A percentile compares a stretch with the other conserved stretches of the same genome.
phyloP scores from a whole-genome alignment of 2,113 vertebrate species.

The Oxyruncus cristatus region DNA sequence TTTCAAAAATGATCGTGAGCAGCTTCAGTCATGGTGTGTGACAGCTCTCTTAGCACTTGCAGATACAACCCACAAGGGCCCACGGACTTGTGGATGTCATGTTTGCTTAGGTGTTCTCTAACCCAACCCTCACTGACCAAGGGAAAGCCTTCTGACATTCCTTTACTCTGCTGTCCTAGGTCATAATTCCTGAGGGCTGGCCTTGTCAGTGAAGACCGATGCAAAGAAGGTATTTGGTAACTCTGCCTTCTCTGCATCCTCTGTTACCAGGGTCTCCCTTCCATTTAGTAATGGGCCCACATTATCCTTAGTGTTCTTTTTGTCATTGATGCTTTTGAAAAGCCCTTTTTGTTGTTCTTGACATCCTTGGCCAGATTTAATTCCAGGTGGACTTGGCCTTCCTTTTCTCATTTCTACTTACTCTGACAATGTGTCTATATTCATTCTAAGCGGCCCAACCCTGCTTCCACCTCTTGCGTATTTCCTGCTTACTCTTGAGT shows the following conservation, averaged over 20 bases:
- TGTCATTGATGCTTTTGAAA: background rate
- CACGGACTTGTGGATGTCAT: background rate
- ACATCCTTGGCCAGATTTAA: background rate
- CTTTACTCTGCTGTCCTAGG: background rate
- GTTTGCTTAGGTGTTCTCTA: background rate
- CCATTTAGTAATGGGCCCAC: background rate
- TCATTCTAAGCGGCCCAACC: background rate
- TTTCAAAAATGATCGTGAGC: background rate
- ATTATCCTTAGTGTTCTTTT: background rate
- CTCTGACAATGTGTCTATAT: background rate
- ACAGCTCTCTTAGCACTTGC: background rate
- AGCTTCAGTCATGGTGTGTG: rapidly evolving
- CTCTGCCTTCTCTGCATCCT: background rate
- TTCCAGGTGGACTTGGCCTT: background rate
- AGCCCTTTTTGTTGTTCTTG: background rate
- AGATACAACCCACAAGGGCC: background rate
- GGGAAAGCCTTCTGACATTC: background rate
- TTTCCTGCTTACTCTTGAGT: background rate
- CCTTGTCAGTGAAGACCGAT: background rate
- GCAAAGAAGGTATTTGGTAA: background rate
- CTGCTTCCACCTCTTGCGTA: background rate
- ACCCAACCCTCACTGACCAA: background rate
- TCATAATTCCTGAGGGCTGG: background rate
- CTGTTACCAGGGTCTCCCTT: background rate
- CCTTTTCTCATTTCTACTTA: background rate